These are phyloP conservation scores for Calypte anna DNA, from an alignment of 2,113 vertebrate genomes.

Conservation along the genomic window DNA sequence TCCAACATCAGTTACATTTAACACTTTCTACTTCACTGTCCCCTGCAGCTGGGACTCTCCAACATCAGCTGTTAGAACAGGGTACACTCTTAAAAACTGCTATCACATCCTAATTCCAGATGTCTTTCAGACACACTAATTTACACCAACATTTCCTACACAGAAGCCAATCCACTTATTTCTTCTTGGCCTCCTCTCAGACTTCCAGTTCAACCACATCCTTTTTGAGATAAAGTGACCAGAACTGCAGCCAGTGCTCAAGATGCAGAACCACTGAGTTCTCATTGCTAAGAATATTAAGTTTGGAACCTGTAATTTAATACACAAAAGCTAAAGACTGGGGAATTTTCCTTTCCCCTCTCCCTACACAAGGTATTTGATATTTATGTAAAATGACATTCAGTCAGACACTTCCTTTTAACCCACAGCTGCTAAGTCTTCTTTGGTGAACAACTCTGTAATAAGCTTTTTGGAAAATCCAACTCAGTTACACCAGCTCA, in stretches of 20 bases:
- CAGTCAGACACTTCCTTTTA: background rate
- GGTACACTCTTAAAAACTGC: too few species aligned
- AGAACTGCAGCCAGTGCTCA: background rate
- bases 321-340: background rate
- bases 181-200: background rate
- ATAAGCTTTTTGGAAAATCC: background rate
- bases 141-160: background rate
- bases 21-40: too few species aligned
- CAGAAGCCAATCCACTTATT: background rate
- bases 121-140: background rate
- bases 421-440: background rate
- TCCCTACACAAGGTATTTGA: background rate
- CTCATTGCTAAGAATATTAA: background rate
- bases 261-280: background rate
- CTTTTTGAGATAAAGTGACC: background rate
- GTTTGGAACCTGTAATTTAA: background rate
- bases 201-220: background rate
- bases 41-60: too few species aligned
- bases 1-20: too few species aligned
- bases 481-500: background rate
- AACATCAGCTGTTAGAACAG: too few species aligned
- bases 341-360: rapidly evolving
- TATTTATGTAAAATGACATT: background rate
- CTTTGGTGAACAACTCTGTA: background rate
- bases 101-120: too few species aligned